Base-by-base conservation (phyloP, 2,888 invertebrate genomes). In the Lypha dubia region DNA sequence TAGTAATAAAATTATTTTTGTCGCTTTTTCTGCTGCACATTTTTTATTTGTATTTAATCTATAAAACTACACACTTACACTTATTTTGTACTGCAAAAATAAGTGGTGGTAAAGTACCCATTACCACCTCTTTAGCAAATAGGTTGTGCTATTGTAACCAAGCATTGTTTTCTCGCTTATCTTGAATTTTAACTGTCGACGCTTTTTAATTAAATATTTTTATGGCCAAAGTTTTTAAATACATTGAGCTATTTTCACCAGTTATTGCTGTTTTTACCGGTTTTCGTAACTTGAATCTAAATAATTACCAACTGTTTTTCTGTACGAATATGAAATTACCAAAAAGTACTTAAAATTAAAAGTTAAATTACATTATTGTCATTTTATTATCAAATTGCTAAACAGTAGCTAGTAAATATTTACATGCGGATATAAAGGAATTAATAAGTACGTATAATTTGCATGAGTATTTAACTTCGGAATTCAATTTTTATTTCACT, bases 151-250 rank as follows among this genome's bases (percentile, higher is more conserved):
- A n/a, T 28, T 5, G 44, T 32, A 41, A n/a, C 17, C 7, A 32
- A 65, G 41, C 41, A 41, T 41, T 70, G 32, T 32, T 58, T 56
- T 60, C 2, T 35, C 35, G 63, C 73, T 79, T 83, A 74, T 79
- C 70, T 83, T 28, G n/a, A 70, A 79, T 65, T 13, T 65, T 28
- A 38, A 51, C 79, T 79, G 63, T 77, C 56, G 28, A 68, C 56
- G 58, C 63, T 79, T 79, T 83, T 79, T 83, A 83, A 83, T 83
- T 75, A 83, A 83, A 83, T 79, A 79, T 70, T 83, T 83, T 83
- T 70, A 83, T 83, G 58, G 56, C 58, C 38, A 79, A 83, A 79
- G 70, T 83, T 83, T 83, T 74, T 70, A 51, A 51, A 67, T 38
- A 38, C 15, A 71, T 63, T 60, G 1, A 17, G 28, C 2, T 24